Evolutionary conservation across 2,113 vertebrate genomes (phyloP), one percentile per base, ranked within the genome.

Genomic region (Gnathonemus echidnorhynchus): DNA sequence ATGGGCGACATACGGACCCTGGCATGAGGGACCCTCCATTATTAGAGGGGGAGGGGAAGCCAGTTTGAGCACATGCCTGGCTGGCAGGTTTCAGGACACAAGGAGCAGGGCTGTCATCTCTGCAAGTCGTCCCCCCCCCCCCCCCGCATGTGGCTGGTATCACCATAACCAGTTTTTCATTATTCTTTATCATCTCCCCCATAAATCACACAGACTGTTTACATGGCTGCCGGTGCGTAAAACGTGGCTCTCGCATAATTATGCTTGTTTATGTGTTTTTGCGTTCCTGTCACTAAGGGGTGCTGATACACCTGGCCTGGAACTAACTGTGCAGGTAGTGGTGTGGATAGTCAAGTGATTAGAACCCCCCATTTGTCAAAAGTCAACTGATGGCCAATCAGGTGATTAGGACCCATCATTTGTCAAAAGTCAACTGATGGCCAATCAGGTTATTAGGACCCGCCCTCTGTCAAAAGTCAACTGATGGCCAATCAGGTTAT

Each of bases 1-100:
- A 98, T 94, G 77, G 90, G 97, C 96, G 97, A 98, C 96, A 97
- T 97, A 96, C 94, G 95, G 95, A 95, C 95, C 94, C 95, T 95
- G 95, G 95, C 95, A 96, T 95, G 96, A 96, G 97, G 97, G 96
- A 97, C 97, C 96, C 95, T 98, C 97, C 97, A 97, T 98, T 97
- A 97, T 98, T 97, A 93, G 95, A 95, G 89, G 58, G 95, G 95
- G 95, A 95, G 95, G 92, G 94, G 92, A 93, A 92, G 94, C 94
- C 94, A 95, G 93, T 92, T 94, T 93, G 46, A 10, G 39, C 70
- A 39, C 9, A 85, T 24, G 83, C 42, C 42, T 48, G 11, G 39
- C 83, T 45, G 83, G 6, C 39, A 84, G 80, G 39, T 35, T 74
- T 74, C 13, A 35, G 66, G 13, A 35, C 66, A 35, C 11, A 6